phyloP scores from a whole-genome alignment of 2,888 invertebrate species.

The Dynastes grantii region DNA sequence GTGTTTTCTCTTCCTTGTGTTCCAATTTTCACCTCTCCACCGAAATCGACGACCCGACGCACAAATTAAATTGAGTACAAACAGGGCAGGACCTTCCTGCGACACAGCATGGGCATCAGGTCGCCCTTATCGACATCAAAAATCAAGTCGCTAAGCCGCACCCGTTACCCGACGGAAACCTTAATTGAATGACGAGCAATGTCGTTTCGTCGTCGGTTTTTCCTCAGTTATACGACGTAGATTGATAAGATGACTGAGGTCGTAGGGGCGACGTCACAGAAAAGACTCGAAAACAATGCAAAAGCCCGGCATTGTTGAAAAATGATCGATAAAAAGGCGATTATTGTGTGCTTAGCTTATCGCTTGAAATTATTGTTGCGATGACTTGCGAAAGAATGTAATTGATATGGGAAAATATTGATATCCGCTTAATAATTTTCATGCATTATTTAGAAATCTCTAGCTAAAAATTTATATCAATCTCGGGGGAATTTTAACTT shows the following conservation, averaged over 20 bases:
- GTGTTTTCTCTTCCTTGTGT: slow-evolving; percentile 11
- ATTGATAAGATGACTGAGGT: background rate
- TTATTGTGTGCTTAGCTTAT: too few relatives aligned
- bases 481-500: too few relatives aligned
- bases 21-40: slow-evolving; percentile 20
- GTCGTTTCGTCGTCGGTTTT: slow-evolving; percentile 20
- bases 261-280: background rate
- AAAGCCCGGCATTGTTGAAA: background rate
- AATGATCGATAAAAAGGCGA: background rate
- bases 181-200: slow-evolving; percentile 45
- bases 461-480: too few relatives aligned
- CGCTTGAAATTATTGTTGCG: too few relatives aligned
- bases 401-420: too few relatives aligned
- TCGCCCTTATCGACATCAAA: slow-evolving; percentile 41
- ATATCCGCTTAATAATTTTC: too few relatives aligned
- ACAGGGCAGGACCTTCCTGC: slow-evolving; percentile 35
- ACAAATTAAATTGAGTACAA: slow-evolving; percentile 45
- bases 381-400: too few relatives aligned
- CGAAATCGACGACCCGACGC: slow-evolving; percentile 4
- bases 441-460: too few relatives aligned
- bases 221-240: slow-evolving; percentile 5
- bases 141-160: slow-evolving; percentile 29
- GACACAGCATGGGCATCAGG: background rate
- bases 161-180: slow-evolving; percentile 22
- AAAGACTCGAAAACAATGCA: background rate